These are phyloP conservation scores for Muschampia plurimacula DNA, from an alignment of 2,888 invertebrate species.

Conservation along the genomic window DNA sequence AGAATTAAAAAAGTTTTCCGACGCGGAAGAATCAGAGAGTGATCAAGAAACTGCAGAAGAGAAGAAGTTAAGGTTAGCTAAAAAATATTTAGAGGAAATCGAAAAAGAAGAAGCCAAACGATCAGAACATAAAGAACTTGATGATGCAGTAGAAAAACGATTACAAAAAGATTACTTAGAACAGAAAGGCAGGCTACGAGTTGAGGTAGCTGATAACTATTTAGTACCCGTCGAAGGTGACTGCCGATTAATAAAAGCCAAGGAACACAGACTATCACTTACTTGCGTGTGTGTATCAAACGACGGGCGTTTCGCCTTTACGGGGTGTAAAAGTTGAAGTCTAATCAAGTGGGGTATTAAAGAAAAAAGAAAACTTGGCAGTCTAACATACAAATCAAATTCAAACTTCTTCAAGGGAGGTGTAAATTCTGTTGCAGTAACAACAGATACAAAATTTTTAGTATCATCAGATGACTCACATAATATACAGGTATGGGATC, in stretches of 20 bases:
- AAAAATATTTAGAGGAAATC: conserved; percentile 95
- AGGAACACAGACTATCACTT: conserved; percentile 91
- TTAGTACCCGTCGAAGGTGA: conserved; percentile 62
- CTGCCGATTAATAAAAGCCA: conserved; percentile 87
- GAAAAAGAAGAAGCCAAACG: conserved; percentile 91
- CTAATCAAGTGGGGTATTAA: conserved; percentile 94
- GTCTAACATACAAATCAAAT: conserved; percentile 80
- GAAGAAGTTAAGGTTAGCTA: conserved; percentile 95
- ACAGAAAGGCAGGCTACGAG: conserved; percentile 92
- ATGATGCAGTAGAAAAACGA: conserved; percentile 89
- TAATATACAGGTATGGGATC: conserved; percentile 94
- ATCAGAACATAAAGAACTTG: conserved; percentile 87
- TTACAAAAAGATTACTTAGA: conserved; percentile 94
- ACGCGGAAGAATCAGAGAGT: conserved; percentile 83
- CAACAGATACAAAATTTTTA: conserved; percentile 93
- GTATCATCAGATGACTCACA: conserved; percentile 85
- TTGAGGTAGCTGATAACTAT: conserved; percentile 89
- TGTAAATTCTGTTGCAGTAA: conserved; percentile 89
- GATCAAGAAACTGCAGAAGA: conserved; percentile 95
- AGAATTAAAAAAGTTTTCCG: conserved; percentile 85
- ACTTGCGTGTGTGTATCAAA: conserved; percentile 93
- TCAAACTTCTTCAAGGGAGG: conserved; percentile 71
- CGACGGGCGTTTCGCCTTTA: conserved; percentile 90
- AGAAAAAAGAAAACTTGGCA: conserved; percentile 87
- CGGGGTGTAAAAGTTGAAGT: conserved; percentile 95